phyloP scores from a whole-genome alignment of 2,888 invertebrate species.

The Tinea pellionella region DNA sequence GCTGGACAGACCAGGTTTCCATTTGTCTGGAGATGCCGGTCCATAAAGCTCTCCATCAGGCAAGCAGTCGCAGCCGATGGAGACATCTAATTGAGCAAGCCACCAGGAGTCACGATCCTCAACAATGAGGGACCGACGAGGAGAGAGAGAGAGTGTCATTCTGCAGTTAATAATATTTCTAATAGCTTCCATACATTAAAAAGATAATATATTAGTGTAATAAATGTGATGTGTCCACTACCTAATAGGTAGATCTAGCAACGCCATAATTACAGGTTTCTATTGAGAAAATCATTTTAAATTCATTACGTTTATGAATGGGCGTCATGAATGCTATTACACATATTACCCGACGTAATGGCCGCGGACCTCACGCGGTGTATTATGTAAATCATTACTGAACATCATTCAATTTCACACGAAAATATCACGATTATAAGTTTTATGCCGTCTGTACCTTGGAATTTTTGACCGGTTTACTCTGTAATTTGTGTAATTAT shows the following conservation, averaged over 20 bases:
- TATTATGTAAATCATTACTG: conserved; percentile 5
- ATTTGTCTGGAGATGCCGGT: too few species aligned
- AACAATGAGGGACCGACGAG: too few species aligned
- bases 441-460: background rate
- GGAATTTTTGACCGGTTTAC: background rate
- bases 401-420: conserved; percentile 11
- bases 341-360: background rate
- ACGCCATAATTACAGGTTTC: background rate
- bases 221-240: background rate
- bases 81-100: too few species aligned
- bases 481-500: background rate
- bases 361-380: conserved; percentile 3
- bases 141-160: too few species aligned
- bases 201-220: too few species aligned
- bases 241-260: background rate
- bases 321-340: background rate
- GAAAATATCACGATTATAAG: conserved; percentile 4
- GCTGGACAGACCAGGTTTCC: too few species aligned
- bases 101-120: too few species aligned
- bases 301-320: conserved; percentile 9
- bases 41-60: too few species aligned
- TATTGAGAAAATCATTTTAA: background rate
- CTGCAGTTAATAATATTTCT: too few species aligned
- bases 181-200: too few species aligned
- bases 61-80: too few species aligned